Conservation (phyloP, 2,797 vertebrate genomes). For the Coracias cyanogaster region DNA sequence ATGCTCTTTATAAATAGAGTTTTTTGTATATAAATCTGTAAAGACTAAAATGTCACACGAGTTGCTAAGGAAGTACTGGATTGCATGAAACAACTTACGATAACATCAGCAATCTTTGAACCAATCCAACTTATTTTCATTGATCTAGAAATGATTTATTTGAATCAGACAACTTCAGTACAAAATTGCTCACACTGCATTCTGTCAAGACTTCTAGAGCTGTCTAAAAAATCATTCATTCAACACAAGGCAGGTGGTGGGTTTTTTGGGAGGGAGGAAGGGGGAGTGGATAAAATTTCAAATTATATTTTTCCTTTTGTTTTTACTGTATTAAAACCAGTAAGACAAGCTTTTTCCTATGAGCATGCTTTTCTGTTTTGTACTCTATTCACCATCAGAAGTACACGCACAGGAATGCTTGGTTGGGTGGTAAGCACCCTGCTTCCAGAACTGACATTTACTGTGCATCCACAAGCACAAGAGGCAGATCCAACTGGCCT, state of each 20-base stretch:
- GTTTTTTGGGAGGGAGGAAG: neutral
- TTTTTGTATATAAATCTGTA: neutral
- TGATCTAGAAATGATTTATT: neutral
- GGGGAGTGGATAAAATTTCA: neutral
- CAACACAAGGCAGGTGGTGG: neutral
- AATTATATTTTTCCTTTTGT: neutral
- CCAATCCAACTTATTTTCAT: neutral
- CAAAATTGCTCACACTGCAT: neutral
- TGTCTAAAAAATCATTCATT: neutral
- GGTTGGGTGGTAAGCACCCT: neutral
- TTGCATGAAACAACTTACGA: neutral
- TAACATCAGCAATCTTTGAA: neutral
- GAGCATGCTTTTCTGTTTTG: neutral
- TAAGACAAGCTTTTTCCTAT: neutral
- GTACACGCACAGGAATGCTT: accelerated
- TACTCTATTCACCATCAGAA: neutral
- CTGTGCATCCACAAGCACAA: neutral
- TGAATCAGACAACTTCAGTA: neutral
- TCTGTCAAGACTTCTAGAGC: neutral
- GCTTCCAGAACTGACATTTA: neutral
- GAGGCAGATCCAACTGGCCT: neutral
- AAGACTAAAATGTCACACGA: neutral
- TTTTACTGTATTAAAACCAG: neutral
- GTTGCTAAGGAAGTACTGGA: neutral
- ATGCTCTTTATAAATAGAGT: neutral